A percentile compares a stretch with the other conserved stretches of the same genome.
phyloP scores from a whole-genome alignment of 2,113 vertebrate genomes.

The Paralichthys olivaceus region DNA sequence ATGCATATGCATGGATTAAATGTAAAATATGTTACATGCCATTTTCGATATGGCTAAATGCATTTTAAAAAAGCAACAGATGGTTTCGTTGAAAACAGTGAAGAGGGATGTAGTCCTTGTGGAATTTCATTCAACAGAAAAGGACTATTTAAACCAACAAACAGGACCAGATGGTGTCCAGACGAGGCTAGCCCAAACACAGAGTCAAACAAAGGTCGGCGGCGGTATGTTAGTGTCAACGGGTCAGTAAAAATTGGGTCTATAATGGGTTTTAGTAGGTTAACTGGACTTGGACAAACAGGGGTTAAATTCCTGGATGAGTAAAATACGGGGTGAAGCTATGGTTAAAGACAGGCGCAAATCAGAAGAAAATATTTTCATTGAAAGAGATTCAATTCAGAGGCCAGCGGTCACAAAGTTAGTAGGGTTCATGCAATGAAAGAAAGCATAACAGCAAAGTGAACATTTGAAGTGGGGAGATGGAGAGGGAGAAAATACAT shows the following conservation, averaged over 20 bases:
- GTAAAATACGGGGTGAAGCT: not conserved
- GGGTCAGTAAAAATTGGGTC: slow-evolving; percentile 59
- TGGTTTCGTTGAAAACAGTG: slow-evolving; percentile 8
- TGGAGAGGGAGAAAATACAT: slow-evolving; percentile 28
- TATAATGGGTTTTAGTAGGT: slow-evolving; percentile 60
- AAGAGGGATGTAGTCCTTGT: too few relatives aligned
- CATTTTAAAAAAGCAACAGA: slow-evolving; percentile 23
- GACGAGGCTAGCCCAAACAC: slow-evolving; percentile 29
- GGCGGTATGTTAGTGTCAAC: slow-evolving; percentile 66
- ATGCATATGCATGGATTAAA: slow-evolving; percentile 10
- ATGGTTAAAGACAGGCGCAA: not conserved
- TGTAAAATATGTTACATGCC: slow-evolving; percentile 7
- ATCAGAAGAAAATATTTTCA: not conserved
- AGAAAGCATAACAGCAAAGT: slow-evolving; percentile 11
- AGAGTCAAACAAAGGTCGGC: slow-evolving; percentile 46
- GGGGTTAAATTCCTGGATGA: slow-evolving; percentile 1
- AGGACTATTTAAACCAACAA: slow-evolving; percentile 24
- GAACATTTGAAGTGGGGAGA: slow-evolving; percentile 14
- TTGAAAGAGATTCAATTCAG: slow-evolving; percentile 3
- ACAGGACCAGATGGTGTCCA: slow-evolving; percentile 51
- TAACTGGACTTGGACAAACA: slow-evolving; percentile 20
- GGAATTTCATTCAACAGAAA: not conserved
- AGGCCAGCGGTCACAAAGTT: not conserved
- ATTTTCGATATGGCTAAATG: slow-evolving; percentile 2
- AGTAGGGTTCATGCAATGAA: not conserved